Evolutionary conservation across 2,113 vertebrate species (phyloP).

Genomic region (Misgurnus mizolepis): DNA sequence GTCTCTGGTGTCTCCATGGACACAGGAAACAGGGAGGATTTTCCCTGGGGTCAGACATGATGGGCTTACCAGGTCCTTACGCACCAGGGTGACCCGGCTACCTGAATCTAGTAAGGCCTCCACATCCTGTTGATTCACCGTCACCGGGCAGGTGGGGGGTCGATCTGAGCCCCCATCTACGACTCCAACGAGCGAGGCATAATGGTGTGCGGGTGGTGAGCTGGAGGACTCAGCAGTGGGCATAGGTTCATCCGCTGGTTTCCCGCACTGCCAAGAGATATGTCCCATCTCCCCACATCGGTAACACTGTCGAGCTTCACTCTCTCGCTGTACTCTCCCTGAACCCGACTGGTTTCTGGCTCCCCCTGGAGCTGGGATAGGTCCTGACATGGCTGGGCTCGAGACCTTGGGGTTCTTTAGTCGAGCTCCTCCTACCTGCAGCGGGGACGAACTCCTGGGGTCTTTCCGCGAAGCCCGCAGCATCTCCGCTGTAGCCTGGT

Average conservation of each 20-base stretch:
- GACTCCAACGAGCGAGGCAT: constrained; percentile 11
- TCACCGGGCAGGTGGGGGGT: constrained; percentile 24
- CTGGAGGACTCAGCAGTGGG: constrained; percentile 18
- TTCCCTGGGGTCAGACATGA: too few species aligned
- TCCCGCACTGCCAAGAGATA: constrained; percentile 31
- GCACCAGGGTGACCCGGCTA: not conserved
- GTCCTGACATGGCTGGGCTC: not conserved
- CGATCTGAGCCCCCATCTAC: not conserved
- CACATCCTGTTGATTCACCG: constrained; percentile 21
- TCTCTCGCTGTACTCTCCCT: not conserved
- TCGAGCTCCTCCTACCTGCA: not conserved
- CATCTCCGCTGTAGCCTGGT: too few species aligned
- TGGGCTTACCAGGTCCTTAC: too few species aligned
- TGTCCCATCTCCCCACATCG: constrained; percentile 25
- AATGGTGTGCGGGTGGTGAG: not conserved
- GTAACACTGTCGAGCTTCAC: constrained; percentile 14
- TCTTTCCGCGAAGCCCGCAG: too few species aligned
- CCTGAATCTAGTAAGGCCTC: constrained; percentile 28
- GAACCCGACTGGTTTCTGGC: not conserved
- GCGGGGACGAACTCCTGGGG: too few species aligned
- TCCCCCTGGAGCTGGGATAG: not conserved
- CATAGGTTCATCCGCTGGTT: not conserved
- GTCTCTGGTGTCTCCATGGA: too few species aligned
- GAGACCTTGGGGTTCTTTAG: constrained; percentile 13
- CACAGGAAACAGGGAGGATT: too few species aligned